These are phyloP conservation scores for Siderastrea siderea DNA, from an alignment of 92 coral and sea anemone genomes.

Conservation along the genomic window DNA sequence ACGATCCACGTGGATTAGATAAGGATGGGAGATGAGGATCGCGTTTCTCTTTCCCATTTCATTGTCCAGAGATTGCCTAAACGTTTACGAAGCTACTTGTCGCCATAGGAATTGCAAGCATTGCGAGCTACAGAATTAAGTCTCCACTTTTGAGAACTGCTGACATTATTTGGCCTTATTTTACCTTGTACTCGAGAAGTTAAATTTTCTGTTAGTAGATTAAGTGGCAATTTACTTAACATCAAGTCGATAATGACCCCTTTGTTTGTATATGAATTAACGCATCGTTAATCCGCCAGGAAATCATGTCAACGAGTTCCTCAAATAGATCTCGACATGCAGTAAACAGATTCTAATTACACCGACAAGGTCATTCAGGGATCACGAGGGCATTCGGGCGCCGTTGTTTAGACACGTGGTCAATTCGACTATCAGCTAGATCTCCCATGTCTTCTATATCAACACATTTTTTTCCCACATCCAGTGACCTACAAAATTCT, in stretches of 20 bases:
- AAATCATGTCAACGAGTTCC: neutral
- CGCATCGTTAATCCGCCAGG: neutral
- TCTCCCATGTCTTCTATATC: neutral
- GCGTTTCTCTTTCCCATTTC: neutral
- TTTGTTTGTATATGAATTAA: neutral
- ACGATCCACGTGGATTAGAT: no score
- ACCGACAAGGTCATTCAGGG: conserved; percentile 1
- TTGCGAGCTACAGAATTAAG: neutral
- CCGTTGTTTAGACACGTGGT: neutral
- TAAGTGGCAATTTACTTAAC: conserved; percentile 19
- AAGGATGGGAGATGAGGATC: neutral
- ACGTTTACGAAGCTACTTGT: no score
- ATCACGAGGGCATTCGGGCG: neutral
- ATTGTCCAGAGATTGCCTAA: no score
- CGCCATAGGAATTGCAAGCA: neutral
- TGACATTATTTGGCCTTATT: no score
- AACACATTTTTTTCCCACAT: neutral
- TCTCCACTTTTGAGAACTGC: no score
- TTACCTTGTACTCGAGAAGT: neutral
- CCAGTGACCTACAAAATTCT: neutral
- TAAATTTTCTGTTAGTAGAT: neutral
- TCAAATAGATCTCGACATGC: neutral
- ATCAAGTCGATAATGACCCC: conserved; percentile 5
- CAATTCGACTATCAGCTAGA: neutral
- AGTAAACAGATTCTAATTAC: neutral